Conservation (phyloP, 2,888 invertebrate genomes). For the Rapana venosa region DNA sequence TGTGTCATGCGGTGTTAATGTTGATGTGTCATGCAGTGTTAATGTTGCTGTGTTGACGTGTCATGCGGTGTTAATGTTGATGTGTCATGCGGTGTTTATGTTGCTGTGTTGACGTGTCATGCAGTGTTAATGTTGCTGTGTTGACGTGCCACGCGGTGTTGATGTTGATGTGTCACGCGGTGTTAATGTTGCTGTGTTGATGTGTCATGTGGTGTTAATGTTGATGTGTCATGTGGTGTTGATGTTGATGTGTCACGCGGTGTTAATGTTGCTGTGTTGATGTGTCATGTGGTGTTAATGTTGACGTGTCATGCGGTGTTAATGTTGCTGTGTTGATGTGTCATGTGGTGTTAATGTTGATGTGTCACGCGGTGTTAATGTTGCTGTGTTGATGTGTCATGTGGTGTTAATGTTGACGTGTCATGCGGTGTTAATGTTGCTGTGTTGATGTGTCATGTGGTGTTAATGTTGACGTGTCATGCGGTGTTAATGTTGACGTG, state of each 20-base stretch:
- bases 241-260: no score
- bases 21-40: constrained; percentile 55
- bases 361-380: background rate
- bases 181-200: background rate
- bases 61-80: no score
- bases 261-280: no score
- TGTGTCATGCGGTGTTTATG: no score
- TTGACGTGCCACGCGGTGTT: background rate
- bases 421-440: no score
- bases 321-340: background rate
- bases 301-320: no score
- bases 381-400: no score
- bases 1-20: background rate
- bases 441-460: background rate
- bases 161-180: no score
- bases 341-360: background rate
- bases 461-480: background rate
- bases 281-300: no score
- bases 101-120: background rate
- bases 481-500: no score
- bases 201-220: background rate
- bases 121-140: background rate
- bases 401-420: no score
- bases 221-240: constrained; percentile 64
- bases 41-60: no score